Percentiles rank a stretch among this genome's conserved stretches.
Conservation (phyloP, 2,797 vertebrate species). For the Enteromius afrohamiltoni region DNA sequence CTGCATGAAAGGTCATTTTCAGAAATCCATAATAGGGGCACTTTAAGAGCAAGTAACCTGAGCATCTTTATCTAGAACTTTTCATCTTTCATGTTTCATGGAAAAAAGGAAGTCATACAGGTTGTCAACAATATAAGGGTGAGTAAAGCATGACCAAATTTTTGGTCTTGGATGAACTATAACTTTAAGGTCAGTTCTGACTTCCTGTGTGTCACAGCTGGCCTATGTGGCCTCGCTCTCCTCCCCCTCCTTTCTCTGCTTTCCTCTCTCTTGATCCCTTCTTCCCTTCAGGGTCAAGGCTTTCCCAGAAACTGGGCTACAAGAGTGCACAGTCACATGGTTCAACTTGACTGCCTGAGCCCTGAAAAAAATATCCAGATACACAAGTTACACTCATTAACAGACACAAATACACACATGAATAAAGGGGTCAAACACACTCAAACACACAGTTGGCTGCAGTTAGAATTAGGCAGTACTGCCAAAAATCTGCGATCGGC, state of each 20-base stretch:
- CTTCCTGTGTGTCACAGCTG: slow-evolving; percentile 50
- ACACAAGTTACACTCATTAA: slow-evolving; percentile 17
- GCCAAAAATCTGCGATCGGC: not conserved
- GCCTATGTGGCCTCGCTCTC: slow-evolving; percentile 20
- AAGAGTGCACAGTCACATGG: slow-evolving; percentile 52
- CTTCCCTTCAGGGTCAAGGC: slow-evolving; percentile 54
- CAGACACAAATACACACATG: slow-evolving; percentile 15
- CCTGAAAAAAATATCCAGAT: slow-evolving; percentile 44
- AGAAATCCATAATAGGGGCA: too few relatives aligned
- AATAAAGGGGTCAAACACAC: not conserved
- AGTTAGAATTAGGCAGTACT: not conserved
- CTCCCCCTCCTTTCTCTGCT: not conserved
- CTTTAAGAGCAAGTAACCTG: not conserved
- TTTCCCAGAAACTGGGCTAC: slow-evolving; percentile 61
- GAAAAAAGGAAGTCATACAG: not conserved
- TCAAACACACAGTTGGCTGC: not conserved
- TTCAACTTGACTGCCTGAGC: slow-evolving; percentile 4
- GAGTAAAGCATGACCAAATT: not conserved
- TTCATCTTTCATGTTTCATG: not conserved
- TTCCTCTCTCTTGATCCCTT: slow-evolving; percentile 27
- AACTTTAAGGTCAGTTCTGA: slow-evolving; percentile 36
- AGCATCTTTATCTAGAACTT: not conserved
- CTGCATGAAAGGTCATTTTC: too few relatives aligned
- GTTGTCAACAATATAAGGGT: not conserved
- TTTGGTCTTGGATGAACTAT: not conserved